phyloP scores from a whole-genome alignment of 1,140 invertebrate species.

The Halotydeus destructor region DNA sequence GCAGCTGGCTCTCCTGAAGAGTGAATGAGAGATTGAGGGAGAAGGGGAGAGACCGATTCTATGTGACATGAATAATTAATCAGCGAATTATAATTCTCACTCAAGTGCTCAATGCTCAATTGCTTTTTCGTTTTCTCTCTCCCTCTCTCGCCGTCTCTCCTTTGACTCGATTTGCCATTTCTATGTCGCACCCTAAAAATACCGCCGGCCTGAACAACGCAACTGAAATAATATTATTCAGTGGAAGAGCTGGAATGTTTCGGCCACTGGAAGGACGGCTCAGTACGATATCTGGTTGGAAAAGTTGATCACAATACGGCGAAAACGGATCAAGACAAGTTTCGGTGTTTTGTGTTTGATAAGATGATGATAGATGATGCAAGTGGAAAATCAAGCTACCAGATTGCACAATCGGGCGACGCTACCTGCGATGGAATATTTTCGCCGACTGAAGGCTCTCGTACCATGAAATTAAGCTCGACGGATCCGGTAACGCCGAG shows the following conservation, averaged over 20 bases:
- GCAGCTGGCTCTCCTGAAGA: too few species aligned
- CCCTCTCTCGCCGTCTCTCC: too few species aligned
- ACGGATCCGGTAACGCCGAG: conserved; percentile 26
- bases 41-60: too few species aligned
- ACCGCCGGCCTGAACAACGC: neutral
- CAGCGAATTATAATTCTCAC: too few species aligned
- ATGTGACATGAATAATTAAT: neutral
- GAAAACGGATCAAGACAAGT: conserved; percentile 69
- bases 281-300: conserved; percentile 60
- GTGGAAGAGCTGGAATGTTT: conserved; percentile 65
- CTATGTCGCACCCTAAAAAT: too few species aligned
- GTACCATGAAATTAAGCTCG: conserved; percentile 47
- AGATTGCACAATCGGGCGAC: conserved; percentile 63
- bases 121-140: too few species aligned
- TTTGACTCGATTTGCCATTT: too few species aligned
- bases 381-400: conserved; percentile 42
- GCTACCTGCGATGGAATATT: conserved; percentile 66
- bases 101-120: too few species aligned
- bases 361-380: conserved; percentile 18
- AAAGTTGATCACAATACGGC: conserved; percentile 51
- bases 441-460: conserved; percentile 49
- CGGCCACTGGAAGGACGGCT: conserved; percentile 70
- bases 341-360: conserved; percentile 51
- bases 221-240: conserved; percentile 25
- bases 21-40: too few species aligned